Evolutionary conservation across 2,113 vertebrate species (phyloP), one percentile per base, ranked within the genome.

Genomic region (Piaya cayana): DNA sequence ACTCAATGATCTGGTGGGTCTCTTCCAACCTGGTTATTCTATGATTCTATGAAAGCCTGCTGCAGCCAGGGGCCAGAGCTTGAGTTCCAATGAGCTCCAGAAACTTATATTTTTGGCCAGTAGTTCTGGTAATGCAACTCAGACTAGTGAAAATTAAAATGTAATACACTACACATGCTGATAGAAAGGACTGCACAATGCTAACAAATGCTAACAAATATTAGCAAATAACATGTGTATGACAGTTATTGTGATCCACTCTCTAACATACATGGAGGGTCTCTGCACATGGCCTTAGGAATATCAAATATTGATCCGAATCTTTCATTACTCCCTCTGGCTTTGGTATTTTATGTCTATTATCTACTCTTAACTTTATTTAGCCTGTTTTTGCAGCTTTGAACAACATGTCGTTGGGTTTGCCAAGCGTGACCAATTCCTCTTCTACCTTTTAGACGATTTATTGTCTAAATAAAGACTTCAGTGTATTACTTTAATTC

Each of bases 121-220:
- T 43, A 55, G n/a, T 74, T 86, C 16, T 0, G 1, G 29, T 37
- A 69, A 39, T 1, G 1, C 42, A 32, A 15, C n/a, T 82, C n/a
- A 45, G 30, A 90, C 37, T 65, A 50, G 56, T 36, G 30, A 70
- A 77, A 82, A 84, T 37, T 8, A 60, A 34, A 47, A 32, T 72
- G 47, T 75, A 23, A 70, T 32, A 27, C 9, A 3, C 39, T 18
- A 1, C 8, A 12, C 8, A 4, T 12, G 2, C 25, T 76, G 42
- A 26, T 50, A 93, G 64, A 82, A 95, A 74, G 62, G 15, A 29
- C 27, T 58, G 18, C 43, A 30, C 26, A 30, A 1, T 62, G 8
- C 56, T 79, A 79, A 60, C n/a, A 65, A 80, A 67, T 32, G n/a
- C 20, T 70, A 63, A 60, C 23, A 67, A 89, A 65, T 37, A 63